Conservation (phyloP, 2,888 invertebrate species). For the Chrysomela aeneicollis region DNA sequence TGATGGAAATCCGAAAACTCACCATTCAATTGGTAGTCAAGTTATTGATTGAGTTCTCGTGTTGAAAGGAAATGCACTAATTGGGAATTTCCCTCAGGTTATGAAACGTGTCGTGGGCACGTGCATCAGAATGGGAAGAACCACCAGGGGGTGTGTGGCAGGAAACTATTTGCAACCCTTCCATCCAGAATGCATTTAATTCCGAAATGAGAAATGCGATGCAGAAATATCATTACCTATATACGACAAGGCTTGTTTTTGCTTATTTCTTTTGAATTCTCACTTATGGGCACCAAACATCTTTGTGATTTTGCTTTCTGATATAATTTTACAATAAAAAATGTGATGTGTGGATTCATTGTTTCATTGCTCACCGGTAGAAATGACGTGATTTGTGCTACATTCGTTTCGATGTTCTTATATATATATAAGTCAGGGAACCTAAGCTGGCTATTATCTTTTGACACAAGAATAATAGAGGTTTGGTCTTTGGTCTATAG, state of each 20-base stretch:
- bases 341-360: not conserved
- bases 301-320: not conserved
- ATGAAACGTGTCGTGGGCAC: conserved; percentile 58
- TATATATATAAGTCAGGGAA: too few species aligned
- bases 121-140: conserved; percentile 58
- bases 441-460: too few species aligned
- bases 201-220: not conserved
- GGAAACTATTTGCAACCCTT: conserved; percentile 60
- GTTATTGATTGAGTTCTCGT: too few species aligned
- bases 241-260: not conserved
- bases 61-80: not conserved
- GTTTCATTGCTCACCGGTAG: not conserved
- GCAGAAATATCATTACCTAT: not conserved
- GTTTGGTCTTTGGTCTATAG: too few species aligned
- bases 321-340: not conserved
- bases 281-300: not conserved
- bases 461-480: too few species aligned
- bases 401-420: too few species aligned
- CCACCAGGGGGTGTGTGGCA: conserved; percentile 58
- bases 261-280: not conserved
- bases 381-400: too few species aligned
- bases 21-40: too few species aligned
- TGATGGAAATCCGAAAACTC: too few species aligned
- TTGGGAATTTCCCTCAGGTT: conserved; percentile 45
- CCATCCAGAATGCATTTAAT: conserved; percentile 60